phyloP scores from a whole-genome alignment of 2,113 vertebrate genomes.

The Empidonax alnorum region DNA sequence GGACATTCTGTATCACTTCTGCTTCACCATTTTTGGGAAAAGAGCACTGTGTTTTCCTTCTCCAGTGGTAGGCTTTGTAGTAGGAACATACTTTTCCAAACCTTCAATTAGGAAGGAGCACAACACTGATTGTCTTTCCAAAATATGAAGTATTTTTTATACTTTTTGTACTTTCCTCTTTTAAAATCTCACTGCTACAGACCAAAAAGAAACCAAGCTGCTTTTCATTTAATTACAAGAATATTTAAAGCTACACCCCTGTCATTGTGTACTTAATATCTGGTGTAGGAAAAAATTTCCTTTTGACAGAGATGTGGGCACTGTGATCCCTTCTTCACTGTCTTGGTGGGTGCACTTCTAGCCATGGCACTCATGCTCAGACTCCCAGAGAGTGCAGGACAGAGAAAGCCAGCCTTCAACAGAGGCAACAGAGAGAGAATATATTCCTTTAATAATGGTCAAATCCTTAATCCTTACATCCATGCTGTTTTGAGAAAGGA shows the following conservation, averaged over 20 bases:
- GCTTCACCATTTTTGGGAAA: slow-evolving; percentile 37
- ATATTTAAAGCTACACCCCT: background rate
- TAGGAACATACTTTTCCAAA: background rate
- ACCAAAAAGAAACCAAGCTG: background rate
- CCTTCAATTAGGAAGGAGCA: background rate
- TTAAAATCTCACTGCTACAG: background rate
- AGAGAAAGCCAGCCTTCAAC: background rate
- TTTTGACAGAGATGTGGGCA: background rate
- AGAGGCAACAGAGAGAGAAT: background rate
- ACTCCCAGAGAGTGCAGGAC: background rate
- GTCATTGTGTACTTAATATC: fast-evolving
- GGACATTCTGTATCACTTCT: background rate
- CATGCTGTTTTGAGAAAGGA: background rate
- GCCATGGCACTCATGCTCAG: background rate
- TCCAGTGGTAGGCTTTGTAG: background rate
- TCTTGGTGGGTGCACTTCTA: background rate
- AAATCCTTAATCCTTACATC: background rate
- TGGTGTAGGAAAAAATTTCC: background rate
- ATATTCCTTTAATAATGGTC: background rate
- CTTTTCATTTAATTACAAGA: background rate
- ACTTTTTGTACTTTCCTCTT: background rate
- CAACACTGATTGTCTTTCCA: background rate
- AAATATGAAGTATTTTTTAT: background rate
- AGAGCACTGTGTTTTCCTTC: background rate
- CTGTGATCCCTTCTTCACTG: background rate